phyloP scores from a whole-genome alignment of 2,888 invertebrate species.

The Nephrocerus scutellatus region DNA sequence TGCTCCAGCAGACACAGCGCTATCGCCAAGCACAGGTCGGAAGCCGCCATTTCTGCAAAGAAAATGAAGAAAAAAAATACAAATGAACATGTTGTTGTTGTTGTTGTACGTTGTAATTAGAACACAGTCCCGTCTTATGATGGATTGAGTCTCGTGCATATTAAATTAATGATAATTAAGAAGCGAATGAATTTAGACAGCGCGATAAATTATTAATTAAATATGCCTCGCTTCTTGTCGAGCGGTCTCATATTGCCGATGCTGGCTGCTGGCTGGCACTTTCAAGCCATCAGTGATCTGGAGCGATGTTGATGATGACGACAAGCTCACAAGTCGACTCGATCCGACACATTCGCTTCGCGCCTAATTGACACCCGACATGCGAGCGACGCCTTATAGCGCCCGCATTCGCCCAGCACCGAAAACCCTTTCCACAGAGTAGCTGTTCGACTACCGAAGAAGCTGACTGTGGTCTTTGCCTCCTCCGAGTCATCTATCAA shows the following conservation, averaged over 20 bases:
- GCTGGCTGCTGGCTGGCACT: constrained; percentile 11
- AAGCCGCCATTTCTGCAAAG: constrained; percentile 55
- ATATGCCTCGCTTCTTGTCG: too few species aligned
- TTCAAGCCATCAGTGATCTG: constrained; percentile 14
- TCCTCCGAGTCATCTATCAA: too few species aligned
- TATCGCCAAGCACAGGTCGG: constrained; percentile 55
- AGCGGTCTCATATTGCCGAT: too few species aligned
- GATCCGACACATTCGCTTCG: too few species aligned
- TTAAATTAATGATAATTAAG: constrained; percentile 25
- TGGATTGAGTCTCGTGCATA: constrained; percentile 23
- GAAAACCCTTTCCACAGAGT: too few species aligned
- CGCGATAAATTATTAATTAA: constrained; percentile 9
- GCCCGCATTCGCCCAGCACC: too few species aligned
- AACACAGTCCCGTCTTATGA: constrained; percentile 14
- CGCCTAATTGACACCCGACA: constrained; percentile 29
- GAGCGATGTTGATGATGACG: constrained; percentile 13
- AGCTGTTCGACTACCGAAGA: too few species aligned
- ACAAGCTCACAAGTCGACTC: constrained; percentile 17
- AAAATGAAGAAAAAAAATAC: too few species aligned
- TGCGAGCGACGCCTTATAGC: constrained; percentile 26
- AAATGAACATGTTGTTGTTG: too few species aligned
- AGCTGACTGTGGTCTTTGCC: too few species aligned
- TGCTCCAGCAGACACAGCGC: constrained; percentile 35
- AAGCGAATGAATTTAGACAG: constrained; percentile 22
- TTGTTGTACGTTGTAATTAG: constrained; percentile 18